Evolutionary conservation across 2,888 invertebrate genomes (phyloP).

Genomic region (Amphiduros pacificus): DNA sequence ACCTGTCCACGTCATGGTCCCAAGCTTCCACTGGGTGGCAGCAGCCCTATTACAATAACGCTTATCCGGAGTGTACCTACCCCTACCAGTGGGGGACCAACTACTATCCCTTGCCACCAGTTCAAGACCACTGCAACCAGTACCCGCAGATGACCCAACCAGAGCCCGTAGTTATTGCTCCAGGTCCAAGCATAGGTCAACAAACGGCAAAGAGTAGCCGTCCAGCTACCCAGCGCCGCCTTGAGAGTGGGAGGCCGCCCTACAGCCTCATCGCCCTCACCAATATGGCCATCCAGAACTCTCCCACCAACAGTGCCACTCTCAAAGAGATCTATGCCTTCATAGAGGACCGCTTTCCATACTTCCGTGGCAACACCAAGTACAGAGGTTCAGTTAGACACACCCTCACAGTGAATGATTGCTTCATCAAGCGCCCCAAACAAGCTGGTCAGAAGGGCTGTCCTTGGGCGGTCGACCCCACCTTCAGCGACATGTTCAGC

Average conservation of each 20-base stretch:
- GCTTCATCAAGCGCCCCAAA: conserved; percentile 45
- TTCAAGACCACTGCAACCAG: too few relatives aligned
- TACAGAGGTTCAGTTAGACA: conserved; percentile 51
- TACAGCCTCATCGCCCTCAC: conserved; percentile 50
- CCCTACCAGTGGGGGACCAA: too few relatives aligned
- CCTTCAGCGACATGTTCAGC: conserved; percentile 47
- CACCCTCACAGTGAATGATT: conserved; percentile 50
- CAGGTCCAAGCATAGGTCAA: too few relatives aligned
- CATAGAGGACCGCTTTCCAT: conserved; percentile 43
- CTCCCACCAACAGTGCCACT: conserved; percentile 35
- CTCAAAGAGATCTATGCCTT: conserved; percentile 46
- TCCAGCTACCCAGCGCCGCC: too few relatives aligned
- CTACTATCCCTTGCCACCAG: too few relatives aligned
- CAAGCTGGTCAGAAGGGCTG: conserved; percentile 46
- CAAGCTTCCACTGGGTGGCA: too few relatives aligned
- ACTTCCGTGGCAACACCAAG: conserved; percentile 41
- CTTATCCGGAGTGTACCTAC: too few relatives aligned
- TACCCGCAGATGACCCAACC: too few relatives aligned
- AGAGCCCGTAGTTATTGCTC: too few relatives aligned
- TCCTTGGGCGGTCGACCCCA: conserved; percentile 45
- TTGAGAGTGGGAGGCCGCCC: conserved; percentile 47
- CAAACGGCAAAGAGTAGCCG: too few relatives aligned
- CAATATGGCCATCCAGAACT: conserved; percentile 47
- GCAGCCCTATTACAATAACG: too few relatives aligned
- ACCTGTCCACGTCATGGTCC: too few relatives aligned